Evolutionary conservation across 2,113 vertebrate species (phyloP), one percentile per base, ranked within the genome.

Genomic region (Gavia stellata): DNA sequence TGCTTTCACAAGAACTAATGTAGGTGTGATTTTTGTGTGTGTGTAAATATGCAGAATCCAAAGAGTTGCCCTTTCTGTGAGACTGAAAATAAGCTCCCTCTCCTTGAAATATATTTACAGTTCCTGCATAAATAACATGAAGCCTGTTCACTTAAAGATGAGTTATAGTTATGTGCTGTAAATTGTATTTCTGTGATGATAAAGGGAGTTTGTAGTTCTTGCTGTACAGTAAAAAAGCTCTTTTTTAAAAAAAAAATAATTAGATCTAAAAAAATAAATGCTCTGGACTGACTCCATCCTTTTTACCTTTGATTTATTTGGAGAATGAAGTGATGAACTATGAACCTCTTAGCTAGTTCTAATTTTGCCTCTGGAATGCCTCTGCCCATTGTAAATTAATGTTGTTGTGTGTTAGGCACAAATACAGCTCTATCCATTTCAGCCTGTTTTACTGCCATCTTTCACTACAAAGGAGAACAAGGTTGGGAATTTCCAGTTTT

Each of bases 221-320:
- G 31, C 5, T 45, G 12, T 67, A 56, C 26, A 47, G 10, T 17
- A 89, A 23, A 72, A 75, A 86, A 88, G 3, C 2, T 26, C 26
- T 62, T 56, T 53, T 66, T 20, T 7, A 21, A 59, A 73, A 28
- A 10, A 3, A 38, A 29, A 72, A 34, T 7, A 80, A 40, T 20
- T 29, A 59, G 8, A 47, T 24, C 12, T 58, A 58, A 75, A 83
- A n/a, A 85, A 63, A 2, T 81, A 79, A 77, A 58, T 47, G 4
- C 10, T 61, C 21, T 68, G 17, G 12, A 49, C 40, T 73, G 28
- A 86, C 45, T 91, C 90, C 1, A 55, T 21, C n/a, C 23, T 93
- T 88, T 89, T 82, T 38, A 36, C 17, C 11, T 75, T 80, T 93
- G 36, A 90, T 94, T 94, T 96, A 93, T 91, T 93, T 77, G 17